Conservation (phyloP, 2,888 invertebrate genomes). For the Scaptomyza polygonia region DNA sequence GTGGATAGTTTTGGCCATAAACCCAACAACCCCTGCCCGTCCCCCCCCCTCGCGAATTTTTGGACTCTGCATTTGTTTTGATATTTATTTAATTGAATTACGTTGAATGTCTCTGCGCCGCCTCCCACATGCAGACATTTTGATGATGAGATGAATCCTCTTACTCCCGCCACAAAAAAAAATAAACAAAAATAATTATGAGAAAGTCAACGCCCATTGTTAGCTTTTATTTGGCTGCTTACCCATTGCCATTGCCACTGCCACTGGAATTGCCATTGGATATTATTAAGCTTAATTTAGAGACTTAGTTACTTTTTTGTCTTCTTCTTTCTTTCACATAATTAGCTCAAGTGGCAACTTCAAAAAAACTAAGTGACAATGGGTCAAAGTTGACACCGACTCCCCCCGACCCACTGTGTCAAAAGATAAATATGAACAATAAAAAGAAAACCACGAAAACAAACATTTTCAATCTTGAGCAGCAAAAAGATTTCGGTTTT, state of each 20-base stretch:
- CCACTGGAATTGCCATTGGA: conserved; percentile 25
- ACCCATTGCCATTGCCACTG: conserved; percentile 21
- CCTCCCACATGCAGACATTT: background rate
- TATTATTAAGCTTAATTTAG: conserved; percentile 14
- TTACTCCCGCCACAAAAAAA: background rate
- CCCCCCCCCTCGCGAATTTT: conserved; percentile 28
- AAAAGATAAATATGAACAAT: background rate
- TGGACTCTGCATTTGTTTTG: conserved; percentile 46
- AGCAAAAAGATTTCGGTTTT: too few species aligned
- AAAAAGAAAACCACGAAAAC: too few species aligned
- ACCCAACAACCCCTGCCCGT: conserved; percentile 42
- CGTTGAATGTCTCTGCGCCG: conserved; percentile 45
- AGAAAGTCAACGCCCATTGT: conserved; percentile 70
- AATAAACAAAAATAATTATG: conserved; percentile 59
- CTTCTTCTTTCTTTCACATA: conserved; percentile 55
- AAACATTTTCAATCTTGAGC: too few species aligned
- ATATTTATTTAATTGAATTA: conserved; percentile 66
- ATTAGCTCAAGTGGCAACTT: conserved; percentile 52
- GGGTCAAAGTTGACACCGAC: conserved; percentile 35
- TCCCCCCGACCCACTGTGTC: background rate
- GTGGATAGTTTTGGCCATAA: conserved; percentile 26
- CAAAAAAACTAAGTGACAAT: conserved; percentile 5
- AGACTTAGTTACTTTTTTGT: conserved; percentile 41
- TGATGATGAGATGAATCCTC: conserved; percentile 1
- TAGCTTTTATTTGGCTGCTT: conserved; percentile 46